Percentiles rank a stretch among this genome's conserved stretches.
phyloP scores from a whole-genome alignment of 2,113 vertebrate species.

The Rhabdomys dilectus region DNA sequence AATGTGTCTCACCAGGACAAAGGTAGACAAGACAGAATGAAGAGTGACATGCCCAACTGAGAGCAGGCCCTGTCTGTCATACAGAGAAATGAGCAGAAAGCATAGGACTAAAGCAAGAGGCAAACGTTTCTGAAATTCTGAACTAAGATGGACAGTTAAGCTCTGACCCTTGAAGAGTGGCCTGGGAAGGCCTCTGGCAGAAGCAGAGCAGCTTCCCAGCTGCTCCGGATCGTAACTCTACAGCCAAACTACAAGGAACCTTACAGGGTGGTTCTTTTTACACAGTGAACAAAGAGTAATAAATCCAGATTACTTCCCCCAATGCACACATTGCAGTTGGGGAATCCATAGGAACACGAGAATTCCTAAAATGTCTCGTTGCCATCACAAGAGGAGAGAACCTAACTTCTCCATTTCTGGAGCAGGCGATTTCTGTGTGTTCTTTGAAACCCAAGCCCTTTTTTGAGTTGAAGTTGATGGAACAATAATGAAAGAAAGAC shows the following conservation, averaged over 20 bases:
- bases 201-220: not conserved
- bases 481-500: constrained; percentile 64
- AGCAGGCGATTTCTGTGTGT: not conserved
- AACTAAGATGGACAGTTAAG: not conserved
- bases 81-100: not conserved
- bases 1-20: not conserved
- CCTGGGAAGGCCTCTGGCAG: not conserved
- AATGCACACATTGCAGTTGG: not conserved
- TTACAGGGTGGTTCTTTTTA: constrained; percentile 4
- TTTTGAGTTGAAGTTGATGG: constrained; percentile 37
- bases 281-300: not conserved
- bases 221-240: not conserved
- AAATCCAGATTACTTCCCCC: not conserved
- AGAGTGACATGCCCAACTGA: not conserved
- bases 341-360: not conserved
- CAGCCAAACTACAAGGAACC: constrained; percentile 13
- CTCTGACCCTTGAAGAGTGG: not conserved
- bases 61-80: not conserved
- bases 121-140: not conserved
- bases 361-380: not conserved
- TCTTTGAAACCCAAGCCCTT: constrained; percentile 42
- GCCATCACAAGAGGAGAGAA: not conserved
- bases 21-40: not conserved
- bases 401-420: constrained; percentile 45
- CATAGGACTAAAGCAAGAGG: not conserved